Evolutionary conservation across 2,888 invertebrate genomes (phyloP), one percentile per base, ranked within the genome.

Genomic region (Nomada fucata): DNA sequence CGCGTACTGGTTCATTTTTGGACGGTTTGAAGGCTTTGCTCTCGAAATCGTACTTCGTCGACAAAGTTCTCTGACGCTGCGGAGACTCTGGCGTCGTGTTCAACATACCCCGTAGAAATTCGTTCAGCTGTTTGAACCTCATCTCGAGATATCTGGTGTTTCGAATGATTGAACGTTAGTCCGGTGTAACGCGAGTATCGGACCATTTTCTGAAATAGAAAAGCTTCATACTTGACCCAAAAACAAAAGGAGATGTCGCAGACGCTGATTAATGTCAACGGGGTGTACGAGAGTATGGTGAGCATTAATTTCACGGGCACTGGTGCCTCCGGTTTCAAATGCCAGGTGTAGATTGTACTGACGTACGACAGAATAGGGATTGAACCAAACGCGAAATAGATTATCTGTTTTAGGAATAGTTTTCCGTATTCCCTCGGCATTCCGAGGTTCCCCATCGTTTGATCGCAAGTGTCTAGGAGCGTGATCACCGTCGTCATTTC

Each of bases 141-240:
- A 77, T 36, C 4, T 47, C 77, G 11, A 78, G 20, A 13, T 69
- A 85, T 15, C 89, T 89, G 44, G 2, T 47, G 1, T 15, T 60
- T 36, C n/a, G 15, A 0, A 2, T 1, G 11, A 18, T n/a, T 4
- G n/a, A 23, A 36, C 20, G 13, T 23, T 13, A 20, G 57, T 10
- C 47, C 15, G 15, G 15, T 13, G 15, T 47, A 60, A 29, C 9
- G 7, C 29, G 18, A 36, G 9, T 47, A 36, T 18, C 36, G n/a
- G 18, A 18, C 18, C 4, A 2, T 9, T 7, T 60, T 18, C 36
- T n/a, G 4, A 15, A 36, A 18, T 0, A 23, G n/a, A 23, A 23
- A 10, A 47, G 5, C 52, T 64, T 59, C 55, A 13, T 86, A 89
- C 91, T 85, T 87, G 57, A 91, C 71, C 69, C 89, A 81, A 26